Evolutionary conservation across 2,888 invertebrate genomes (phyloP), one percentile per base, ranked within the genome.

Genomic region (Flexamia atlantica): DNA sequence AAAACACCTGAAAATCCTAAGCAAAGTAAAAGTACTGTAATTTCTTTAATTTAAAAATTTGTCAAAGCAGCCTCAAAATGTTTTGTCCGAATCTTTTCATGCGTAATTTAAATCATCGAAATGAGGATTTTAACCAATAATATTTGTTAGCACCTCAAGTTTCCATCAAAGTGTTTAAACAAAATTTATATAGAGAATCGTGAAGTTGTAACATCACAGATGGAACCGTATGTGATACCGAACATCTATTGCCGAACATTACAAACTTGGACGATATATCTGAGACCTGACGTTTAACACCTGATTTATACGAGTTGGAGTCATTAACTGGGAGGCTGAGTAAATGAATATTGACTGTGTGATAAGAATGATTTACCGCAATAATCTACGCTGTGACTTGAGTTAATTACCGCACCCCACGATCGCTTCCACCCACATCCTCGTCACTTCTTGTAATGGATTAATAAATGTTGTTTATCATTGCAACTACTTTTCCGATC

Each of bases 311-410:
- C 12, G 57, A 57, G 57, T 57, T 57, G 57, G 57, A 57, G 57
- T 57, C 57, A 57, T 57, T 57, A 57, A 57, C 57, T 57, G 20
- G 57, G 57, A 57, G 57, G 4, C 57, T 68, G 68, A 68, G 68
- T 68, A 68, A 68, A 68, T 68, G 68, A 68, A 68, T 68, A 68
- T 68, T 68, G 68, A 68, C 68, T 68, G 30, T 30, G 68, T 10
- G 68, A 68, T 68, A 68, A 68, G 68, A 32, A 32, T 68, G 68
- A 68, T 68, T 68, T 68, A 68, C 30, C 68, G 68, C 30, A 10
- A 32, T 68, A 68, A 68, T 14, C 32, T 30, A 32, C n/a, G 68
- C 9, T 28, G 30, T 68, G 68, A 68, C 30, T 32, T 68, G 68
- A 68, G 68, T 32, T 68, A 57, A 57, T 57, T 57, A 57, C 57